A percentile compares a stretch with the other conserved stretches of the same genome.
Evolutionary conservation across 1,140 invertebrate species (phyloP).

Genomic region (Pseudomyrmex flavicornis): DNA sequence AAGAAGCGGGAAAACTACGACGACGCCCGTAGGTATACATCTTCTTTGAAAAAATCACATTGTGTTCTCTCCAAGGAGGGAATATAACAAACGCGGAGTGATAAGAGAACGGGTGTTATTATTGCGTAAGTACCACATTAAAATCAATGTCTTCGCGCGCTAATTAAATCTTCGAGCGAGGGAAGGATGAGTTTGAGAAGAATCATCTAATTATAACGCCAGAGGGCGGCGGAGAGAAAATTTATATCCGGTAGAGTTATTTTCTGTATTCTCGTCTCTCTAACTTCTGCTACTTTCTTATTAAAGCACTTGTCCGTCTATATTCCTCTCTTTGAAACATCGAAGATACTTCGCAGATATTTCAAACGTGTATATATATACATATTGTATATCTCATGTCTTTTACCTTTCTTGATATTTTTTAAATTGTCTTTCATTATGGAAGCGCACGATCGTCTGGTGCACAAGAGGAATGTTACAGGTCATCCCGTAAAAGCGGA

Average conservation of each 20-base stretch:
- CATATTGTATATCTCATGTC: too few relatives aligned
- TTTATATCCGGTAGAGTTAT: slow-evolving; percentile 1
- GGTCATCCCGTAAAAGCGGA: not conserved
- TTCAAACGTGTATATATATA: not conserved
- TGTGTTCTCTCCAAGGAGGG: not conserved
- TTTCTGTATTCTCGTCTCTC: not conserved
- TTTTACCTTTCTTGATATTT: slow-evolving; percentile 1
- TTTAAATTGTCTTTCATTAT: slow-evolving; percentile 15
- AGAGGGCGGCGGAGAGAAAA: slow-evolving; percentile 22
- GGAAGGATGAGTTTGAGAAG: slow-evolving; percentile 21
- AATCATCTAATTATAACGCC: slow-evolving; percentile 33
- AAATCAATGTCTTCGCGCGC: slow-evolving; percentile 39
- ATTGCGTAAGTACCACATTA: slow-evolving; percentile 18
- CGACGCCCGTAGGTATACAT: not conserved
- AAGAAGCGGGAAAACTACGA: not conserved
- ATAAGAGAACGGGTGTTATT: not conserved
- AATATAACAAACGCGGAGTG: not conserved
- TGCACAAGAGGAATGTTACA: slow-evolving; percentile 12
- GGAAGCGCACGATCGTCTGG: not conserved
- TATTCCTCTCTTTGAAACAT: not conserved
- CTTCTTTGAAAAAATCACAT: slow-evolving; percentile 1
- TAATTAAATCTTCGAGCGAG: slow-evolving; percentile 15
- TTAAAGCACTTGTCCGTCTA: not conserved
- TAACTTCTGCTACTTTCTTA: not conserved
- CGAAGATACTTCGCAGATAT: not conserved